Evolutionary conservation across 2,888 invertebrate genomes (phyloP), one percentile per base, ranked within the genome.

Genomic region (Cerastis leucographa): DNA sequence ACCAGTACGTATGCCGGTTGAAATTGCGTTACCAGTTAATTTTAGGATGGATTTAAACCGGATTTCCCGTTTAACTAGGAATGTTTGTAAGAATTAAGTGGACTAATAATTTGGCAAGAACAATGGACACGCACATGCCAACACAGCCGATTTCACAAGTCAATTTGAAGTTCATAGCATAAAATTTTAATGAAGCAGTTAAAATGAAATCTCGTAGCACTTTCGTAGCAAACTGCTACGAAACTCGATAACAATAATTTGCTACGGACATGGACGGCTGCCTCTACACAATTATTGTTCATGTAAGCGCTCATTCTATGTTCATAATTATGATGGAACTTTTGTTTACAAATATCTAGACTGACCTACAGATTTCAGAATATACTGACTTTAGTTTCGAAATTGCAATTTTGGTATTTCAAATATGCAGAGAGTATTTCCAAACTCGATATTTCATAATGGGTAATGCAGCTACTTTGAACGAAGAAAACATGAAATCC

Each of bases 21-120:
- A 88, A 90, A 92, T 90, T 91, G 86, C 87, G 88, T 88, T 88
- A 83, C 86, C 84, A 87, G 87, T 87, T 89, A 89, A 90, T 89
- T 86, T 85, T 78, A 79, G 78, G 73, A 80, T 83, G 80, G 71
- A 88, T 77, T 88, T 78, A 44, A 56, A 54, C 71, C 80, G 84
- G 88, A 89, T 88, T 85, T 86, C 79, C 81, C 75, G 66, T 79
- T 88, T 78, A 83, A 75, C 65, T 71, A 62, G 46, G 46, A 76
- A 77, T 76, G 70, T 74, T 73, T 67, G 66, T 78, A 78, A 84
- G 79, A 86, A 71, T 67, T 42, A 76, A 73, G 68, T 89, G 85
- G 77, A 77, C 46, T 77, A 64, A 59, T 42, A 74, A 80, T 80
- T 81, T 72, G 64, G 65, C 74, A 67, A 74, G 56, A 74, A 70